Conservation (phyloP, 2,797 vertebrate genomes). For the Microcaecilia unicolor region DNA sequence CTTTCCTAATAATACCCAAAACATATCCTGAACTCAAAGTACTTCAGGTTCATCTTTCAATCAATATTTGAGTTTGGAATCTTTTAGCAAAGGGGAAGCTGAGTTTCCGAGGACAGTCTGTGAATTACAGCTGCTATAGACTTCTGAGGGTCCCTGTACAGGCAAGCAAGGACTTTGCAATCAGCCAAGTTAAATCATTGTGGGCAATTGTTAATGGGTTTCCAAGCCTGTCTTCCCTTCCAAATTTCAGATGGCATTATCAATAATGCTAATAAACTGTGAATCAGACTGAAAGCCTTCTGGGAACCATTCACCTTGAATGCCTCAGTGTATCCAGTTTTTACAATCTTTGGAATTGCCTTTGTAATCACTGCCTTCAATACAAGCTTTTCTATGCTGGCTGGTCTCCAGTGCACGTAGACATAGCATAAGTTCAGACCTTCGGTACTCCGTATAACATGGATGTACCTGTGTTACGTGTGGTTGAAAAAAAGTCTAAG, state of each 20-base stretch:
- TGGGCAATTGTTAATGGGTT: conserved; percentile 22
- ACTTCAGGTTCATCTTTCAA: neutral
- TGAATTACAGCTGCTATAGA: conserved; percentile 5
- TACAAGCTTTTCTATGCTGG: neutral
- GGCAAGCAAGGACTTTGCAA: conserved; percentile 5
- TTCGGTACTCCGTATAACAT: too few species aligned
- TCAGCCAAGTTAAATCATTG: conserved; percentile 13
- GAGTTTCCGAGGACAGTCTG: conserved; percentile 16
- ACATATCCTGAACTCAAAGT: neutral
- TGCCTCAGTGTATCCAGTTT: neutral
- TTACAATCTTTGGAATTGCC: neutral
- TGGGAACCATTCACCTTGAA: conserved; percentile 3
- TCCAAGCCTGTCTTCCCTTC: conserved; percentile 13
- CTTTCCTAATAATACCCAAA: too few species aligned
- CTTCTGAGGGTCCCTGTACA: conserved; percentile 6
- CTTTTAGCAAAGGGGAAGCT: conserved; percentile 8
- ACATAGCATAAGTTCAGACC: too few species aligned
- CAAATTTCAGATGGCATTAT: conserved; percentile 9
- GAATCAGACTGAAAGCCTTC: neutral
- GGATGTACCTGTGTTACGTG: too few species aligned
- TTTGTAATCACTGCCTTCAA: neutral
- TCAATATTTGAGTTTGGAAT: neutral
- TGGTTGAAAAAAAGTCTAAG: too few species aligned
- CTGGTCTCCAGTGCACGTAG: neutral
- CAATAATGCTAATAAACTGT: conserved; percentile 15